A percentile compares a stretch with the other conserved stretches of the same genome.
phyloP scores from a whole-genome alignment of 2,888 invertebrate genomes.

The Pheosia gnoma region DNA sequence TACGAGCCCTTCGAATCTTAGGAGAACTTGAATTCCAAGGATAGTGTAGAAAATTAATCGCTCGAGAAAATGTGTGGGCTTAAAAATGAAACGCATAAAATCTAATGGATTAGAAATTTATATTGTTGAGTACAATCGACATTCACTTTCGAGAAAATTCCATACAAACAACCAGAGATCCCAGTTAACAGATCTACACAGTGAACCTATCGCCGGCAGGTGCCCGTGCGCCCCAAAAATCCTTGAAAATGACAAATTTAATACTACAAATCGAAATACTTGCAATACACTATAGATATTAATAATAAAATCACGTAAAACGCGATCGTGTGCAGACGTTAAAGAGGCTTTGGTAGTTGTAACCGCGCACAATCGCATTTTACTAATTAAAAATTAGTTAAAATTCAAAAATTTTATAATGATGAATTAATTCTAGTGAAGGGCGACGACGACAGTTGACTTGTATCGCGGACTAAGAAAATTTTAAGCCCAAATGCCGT shows the following conservation, averaged over 20 bases:
- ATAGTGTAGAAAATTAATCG: too few species aligned
- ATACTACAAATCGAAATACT: constrained; percentile 76
- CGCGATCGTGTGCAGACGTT: constrained; percentile 54
- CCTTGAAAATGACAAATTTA: constrained; percentile 74
- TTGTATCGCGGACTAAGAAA: not conserved
- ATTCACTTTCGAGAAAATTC: constrained; percentile 68
- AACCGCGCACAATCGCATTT: constrained; percentile 50
- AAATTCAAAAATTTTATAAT: constrained; percentile 62
- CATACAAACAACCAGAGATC: constrained; percentile 54
- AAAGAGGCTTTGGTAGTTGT: constrained; percentile 36
- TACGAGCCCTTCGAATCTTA: too few species aligned
- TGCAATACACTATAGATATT: constrained; percentile 72
- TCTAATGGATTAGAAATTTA: constrained; percentile 84
- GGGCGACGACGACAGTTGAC: constrained; percentile 53
- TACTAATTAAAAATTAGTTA: constrained; percentile 55
- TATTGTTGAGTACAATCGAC: constrained; percentile 82
- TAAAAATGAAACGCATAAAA: constrained; percentile 67
- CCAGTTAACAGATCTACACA: constrained; percentile 42
- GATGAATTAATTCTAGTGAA: constrained; percentile 56
- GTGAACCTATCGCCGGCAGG: constrained; percentile 38
- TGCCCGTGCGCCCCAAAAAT: constrained; percentile 51
- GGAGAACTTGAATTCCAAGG: too few species aligned
- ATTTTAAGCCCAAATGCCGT: not conserved
- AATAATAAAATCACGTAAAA: constrained; percentile 69
- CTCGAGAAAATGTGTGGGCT: not conserved